Evolutionary conservation across 2,888 invertebrate species (phyloP).

Genomic region (Dynastes tityus): DNA sequence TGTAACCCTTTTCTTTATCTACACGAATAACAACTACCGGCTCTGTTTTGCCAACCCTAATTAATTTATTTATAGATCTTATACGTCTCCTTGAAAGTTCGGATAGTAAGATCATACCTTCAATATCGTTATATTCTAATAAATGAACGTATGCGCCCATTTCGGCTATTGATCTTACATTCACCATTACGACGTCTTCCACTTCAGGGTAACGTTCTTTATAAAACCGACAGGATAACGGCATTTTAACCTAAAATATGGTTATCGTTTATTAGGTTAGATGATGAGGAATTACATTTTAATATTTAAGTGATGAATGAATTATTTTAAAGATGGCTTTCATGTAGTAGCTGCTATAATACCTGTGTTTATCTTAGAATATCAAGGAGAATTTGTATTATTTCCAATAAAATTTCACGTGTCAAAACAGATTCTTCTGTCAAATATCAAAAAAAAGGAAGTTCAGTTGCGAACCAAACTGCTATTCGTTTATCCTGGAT

Average conservation of each 20-base stretch:
- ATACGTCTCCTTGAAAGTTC: constrained; percentile 99
- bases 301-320: background rate
- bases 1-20: constrained; percentile 99
- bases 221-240: constrained; percentile 96
- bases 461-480: too few species aligned
- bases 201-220: constrained; percentile 98
- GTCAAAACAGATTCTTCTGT: constrained; percentile 21
- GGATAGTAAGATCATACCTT: constrained; percentile 98
- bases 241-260: constrained; percentile 76
- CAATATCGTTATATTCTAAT: constrained; percentile 98
- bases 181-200: constrained; percentile 99
- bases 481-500: too few species aligned
- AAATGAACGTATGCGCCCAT: constrained; percentile 99
- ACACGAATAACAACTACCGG: constrained; percentile 99
- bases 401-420: constrained; percentile 35
- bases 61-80: constrained; percentile 98
- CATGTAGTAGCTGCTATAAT: background rate
- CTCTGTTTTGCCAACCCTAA: constrained; percentile 98
- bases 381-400: background rate
- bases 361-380: constrained; percentile 11
- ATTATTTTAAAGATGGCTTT: background rate
- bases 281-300: background rate
- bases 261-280: constrained; percentile 40
- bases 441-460: too few species aligned
- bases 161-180: constrained; percentile 97